Evolutionary conservation across 2,797 vertebrate genomes (phyloP).

Genomic region (Gymnothorax reevesii): DNA sequence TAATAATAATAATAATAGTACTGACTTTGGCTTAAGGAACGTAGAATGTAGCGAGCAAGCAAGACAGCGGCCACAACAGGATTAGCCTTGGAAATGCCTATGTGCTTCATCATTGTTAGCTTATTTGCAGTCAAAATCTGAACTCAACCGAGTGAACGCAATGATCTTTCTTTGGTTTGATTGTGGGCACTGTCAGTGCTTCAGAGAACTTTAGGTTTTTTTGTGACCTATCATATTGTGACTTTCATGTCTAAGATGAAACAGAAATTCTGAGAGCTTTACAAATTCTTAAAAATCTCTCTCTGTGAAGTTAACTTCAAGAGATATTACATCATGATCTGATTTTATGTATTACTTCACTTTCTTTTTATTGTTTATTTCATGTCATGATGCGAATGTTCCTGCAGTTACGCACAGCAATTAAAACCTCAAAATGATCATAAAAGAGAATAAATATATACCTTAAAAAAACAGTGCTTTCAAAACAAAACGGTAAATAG

Average conservation of each 20-base stretch:
- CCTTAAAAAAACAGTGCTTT: not conserved
- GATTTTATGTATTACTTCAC: too few species aligned
- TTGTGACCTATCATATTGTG: slow-evolving; percentile 1
- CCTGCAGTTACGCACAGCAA: not conserved
- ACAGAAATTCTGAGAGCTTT: not conserved
- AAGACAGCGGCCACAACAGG: not conserved
- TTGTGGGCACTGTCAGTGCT: not conserved
- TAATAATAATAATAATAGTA: not conserved
- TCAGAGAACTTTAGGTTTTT: not conserved
- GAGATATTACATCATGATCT: not conserved
- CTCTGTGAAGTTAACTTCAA: not conserved
- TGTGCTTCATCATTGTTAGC: not conserved
- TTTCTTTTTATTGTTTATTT: too few species aligned
- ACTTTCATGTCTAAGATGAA: slow-evolving; percentile 22
- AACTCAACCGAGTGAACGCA: not conserved
- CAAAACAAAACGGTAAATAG: not conserved
- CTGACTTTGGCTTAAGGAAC: not conserved
- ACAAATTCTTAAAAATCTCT: not conserved
- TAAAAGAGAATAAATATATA: not conserved
- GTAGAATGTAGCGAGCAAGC: not conserved
- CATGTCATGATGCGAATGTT: not conserved
- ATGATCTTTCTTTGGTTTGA: not conserved
- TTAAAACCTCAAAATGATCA: not conserved
- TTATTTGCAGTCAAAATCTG: not conserved
- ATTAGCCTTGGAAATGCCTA: not conserved